phyloP scores from a whole-genome alignment of 2,113 vertebrate genomes.

The Corythornis cristatus region DNA sequence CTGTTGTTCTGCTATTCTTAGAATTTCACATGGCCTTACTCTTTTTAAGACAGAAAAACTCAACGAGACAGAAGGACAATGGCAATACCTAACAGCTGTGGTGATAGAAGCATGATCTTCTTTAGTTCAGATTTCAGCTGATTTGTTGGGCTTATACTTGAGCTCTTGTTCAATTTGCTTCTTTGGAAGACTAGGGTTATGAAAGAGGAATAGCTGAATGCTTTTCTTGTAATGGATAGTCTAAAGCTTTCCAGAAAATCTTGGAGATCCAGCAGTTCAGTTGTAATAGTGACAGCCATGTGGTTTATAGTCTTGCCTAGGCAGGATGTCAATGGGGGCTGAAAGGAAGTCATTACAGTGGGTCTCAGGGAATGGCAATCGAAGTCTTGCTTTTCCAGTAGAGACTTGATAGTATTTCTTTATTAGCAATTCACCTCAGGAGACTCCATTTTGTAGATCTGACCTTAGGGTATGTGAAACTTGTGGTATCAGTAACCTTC shows the following conservation, averaged over 20 bases:
- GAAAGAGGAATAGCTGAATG: background rate
- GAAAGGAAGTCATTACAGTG: background rate
- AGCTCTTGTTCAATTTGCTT: background rate
- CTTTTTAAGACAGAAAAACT: background rate
- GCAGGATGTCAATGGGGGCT: background rate
- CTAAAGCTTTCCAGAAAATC: background rate
- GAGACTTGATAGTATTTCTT: background rate
- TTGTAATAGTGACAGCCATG: background rate
- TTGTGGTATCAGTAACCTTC: background rate
- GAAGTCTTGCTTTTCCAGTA: background rate
- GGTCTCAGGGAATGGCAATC: background rate
- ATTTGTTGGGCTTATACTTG: background rate
- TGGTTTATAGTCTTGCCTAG: background rate
- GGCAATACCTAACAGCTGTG: background rate
- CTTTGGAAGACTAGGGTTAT: background rate
- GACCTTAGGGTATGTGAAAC: background rate
- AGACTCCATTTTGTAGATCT: background rate
- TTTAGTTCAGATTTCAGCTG: background rate
- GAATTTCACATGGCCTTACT: background rate
- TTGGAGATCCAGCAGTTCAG: background rate
- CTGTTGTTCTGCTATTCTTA: constrained; percentile 4
- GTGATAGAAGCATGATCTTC: background rate
- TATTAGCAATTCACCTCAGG: background rate
- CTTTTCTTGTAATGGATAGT: background rate
- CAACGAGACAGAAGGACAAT: background rate